Conservation (phyloP, 2,888 invertebrate species). For the Litoditis marina region DNA sequence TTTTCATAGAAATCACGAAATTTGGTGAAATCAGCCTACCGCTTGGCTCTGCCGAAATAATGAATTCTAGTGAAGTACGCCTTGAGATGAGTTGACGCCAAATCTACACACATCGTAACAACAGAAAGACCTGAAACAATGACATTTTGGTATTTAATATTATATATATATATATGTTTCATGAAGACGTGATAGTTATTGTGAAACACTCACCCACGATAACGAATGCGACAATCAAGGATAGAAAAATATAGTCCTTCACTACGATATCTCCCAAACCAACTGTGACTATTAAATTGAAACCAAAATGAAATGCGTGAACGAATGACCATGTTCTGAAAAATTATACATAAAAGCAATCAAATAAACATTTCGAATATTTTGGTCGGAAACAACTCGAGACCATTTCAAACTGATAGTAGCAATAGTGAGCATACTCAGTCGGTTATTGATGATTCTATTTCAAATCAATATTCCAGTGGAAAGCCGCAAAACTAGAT, state of each 20-base stretch:
- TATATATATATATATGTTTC: neutral
- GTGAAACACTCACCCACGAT: conserved; percentile 55
- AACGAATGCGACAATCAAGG: conserved; percentile 62
- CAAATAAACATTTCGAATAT: too few relatives aligned
- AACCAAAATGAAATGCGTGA: conserved; percentile 62
- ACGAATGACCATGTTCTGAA: conserved; percentile 60
- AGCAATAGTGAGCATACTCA: too few relatives aligned
- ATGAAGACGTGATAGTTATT: too few relatives aligned
- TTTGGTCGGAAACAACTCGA: too few relatives aligned
- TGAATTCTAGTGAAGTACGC: conserved; percentile 62
- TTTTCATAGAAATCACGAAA: neutral
- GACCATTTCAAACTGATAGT: too few relatives aligned
- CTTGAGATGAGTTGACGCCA: conserved; percentile 62
- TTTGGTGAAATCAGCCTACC: conserved; percentile 14
- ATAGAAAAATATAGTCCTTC: conserved; percentile 58
- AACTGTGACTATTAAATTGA: conserved; percentile 62
- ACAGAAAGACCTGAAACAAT: conserved; percentile 58
- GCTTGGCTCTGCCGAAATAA: conserved; percentile 61
- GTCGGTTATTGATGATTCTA: too few relatives aligned
- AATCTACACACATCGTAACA: conserved; percentile 62
- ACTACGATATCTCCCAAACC: conserved; percentile 62
- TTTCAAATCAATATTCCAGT: too few relatives aligned
- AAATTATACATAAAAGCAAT: neutral
- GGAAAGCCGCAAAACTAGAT: too few relatives aligned
- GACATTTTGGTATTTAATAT: neutral